Base-by-base conservation (phyloP, 2,797 vertebrate genomes). In the Tachyglossus aculeatus region DNA sequence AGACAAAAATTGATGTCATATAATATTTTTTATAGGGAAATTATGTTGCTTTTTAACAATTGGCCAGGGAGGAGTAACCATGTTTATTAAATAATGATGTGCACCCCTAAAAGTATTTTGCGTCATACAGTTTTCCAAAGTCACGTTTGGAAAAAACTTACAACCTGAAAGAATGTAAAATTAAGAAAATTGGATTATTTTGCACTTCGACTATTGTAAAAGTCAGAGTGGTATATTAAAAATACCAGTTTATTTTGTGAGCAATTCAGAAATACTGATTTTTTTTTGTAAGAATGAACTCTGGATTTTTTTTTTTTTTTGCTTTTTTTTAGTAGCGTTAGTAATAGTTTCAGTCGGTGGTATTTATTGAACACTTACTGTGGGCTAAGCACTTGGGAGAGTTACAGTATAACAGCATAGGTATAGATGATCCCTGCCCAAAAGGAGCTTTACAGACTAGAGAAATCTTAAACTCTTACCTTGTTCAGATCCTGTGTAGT, bases 241-340 rank as follows among this genome's bases (percentile, higher is more conserved):
- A 75, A 71, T 31, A 18, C 31, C 27, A n/a, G 15, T 19, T 48
- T 48, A 5, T 10, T 31, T 48, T 48, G 45, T 31, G 45, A 48
- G n/a, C 27, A 31, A 31, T 48, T 48, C 16, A 27, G 45, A 31
- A 31, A 48, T 31, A 31, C n/a, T 48, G 45, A 11, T 9, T 55
- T 74, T 51, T 71, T 77, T 75, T 80, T 50, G 58, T 67, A 71
- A 54, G 18, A 60, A 5, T 61, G 66, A 63, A 59, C 18, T 43
- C 53, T 71, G 58, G 54, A 27, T 71, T 32, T 59, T 15, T 53
- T 78, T 7, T 37, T 45, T 13, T 58, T 10, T 40, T 2, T 62
- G 25, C 9, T 71, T 45, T 41, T 63, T n/a, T 61, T 32, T 31
- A 50, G 8, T 66, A 29, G 75, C 65, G 70, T 66, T 4, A 21